A percentile compares a stretch with the other conserved stretches of the same genome.
Conservation (phyloP, 2,113 vertebrate species). For the Mastomys natalensis region DNA sequence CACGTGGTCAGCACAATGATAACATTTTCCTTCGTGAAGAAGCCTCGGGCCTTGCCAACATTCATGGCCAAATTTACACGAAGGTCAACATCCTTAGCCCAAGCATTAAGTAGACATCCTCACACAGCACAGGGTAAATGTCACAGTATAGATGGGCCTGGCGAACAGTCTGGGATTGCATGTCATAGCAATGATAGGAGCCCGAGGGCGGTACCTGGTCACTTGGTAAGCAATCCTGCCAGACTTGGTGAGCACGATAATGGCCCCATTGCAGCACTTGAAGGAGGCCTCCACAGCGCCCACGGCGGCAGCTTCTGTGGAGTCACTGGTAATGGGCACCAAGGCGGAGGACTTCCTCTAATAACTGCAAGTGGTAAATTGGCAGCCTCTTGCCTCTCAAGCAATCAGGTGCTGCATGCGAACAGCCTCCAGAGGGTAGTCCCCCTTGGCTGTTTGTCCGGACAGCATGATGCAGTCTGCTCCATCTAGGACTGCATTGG, state of each 20-base stretch:
- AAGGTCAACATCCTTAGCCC: slow-evolving; percentile 94
- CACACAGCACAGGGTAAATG: slow-evolving; percentile 95
- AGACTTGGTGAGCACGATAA: slow-evolving; percentile 97
- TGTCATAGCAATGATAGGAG: slow-evolving; percentile 92
- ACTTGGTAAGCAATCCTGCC: slow-evolving; percentile 93
- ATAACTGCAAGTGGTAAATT: slow-evolving; percentile 98
- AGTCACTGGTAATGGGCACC: slow-evolving; percentile 95
- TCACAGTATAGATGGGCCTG: slow-evolving; percentile 97
- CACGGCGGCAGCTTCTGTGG: slow-evolving; percentile 95
- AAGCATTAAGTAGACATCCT: slow-evolving; percentile 78
- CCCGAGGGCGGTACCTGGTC: slow-evolving; percentile 95
- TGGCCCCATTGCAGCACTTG: slow-evolving; percentile 98
- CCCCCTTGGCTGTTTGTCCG: slow-evolving; percentile 97
- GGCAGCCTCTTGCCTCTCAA: slow-evolving; percentile 97
- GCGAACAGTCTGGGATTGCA: slow-evolving; percentile 89
- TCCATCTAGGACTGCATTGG: slow-evolving; percentile 92
- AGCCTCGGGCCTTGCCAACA: slow-evolving; percentile 84
- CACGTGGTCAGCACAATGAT: no score
- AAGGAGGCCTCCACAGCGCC: slow-evolving; percentile 98
- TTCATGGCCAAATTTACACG: slow-evolving; percentile 96
- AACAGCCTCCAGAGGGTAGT: slow-evolving; percentile 97
- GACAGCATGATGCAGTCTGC: slow-evolving; percentile 99
- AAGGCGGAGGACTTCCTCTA: slow-evolving; percentile 97
- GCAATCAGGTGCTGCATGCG: slow-evolving; percentile 96
- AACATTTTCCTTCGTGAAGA: no score